Conservation (phyloP, 2,797 vertebrate species). For the Fundulus diaphanus region DNA sequence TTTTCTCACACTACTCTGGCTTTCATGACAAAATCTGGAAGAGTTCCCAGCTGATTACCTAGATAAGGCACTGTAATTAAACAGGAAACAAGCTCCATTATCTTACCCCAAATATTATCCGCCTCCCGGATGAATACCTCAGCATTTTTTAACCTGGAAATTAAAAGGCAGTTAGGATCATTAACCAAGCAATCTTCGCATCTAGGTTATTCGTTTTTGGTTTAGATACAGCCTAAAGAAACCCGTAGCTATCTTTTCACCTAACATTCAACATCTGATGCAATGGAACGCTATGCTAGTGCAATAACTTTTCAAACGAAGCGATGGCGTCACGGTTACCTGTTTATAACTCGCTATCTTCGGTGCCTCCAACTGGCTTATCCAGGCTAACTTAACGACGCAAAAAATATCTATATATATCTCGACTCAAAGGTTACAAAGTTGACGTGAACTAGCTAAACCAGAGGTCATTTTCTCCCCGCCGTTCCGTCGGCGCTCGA, state of each 20-base stretch:
- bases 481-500: conserved; percentile 47
- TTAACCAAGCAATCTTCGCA: background rate
- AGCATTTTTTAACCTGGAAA: conserved; percentile 72
- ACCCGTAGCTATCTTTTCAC: background rate
- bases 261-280: conserved; percentile 46
- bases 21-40: background rate
- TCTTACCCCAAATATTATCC: conserved; percentile 63
- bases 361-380: background rate
- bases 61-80: background rate
- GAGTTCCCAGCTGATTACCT: background rate
- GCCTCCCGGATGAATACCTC: conserved; percentile 41
- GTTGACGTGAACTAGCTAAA: conserved; percentile 8
- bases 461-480: conserved; percentile 53
- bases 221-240: background rate
- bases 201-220: background rate
- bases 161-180: background rate
- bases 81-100: background rate
- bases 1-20: background rate
- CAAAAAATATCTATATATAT: no score
- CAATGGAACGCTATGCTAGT: conserved; percentile 30
- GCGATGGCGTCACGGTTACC: background rate
- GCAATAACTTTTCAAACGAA: conserved; percentile 27
- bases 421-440: background rate
- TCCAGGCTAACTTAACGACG: no score
- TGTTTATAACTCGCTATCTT: conserved; percentile 1